Percentiles rank a stretch among this genome's conserved stretches.
Conservation (phyloP, 2,888 invertebrate genomes). For the Sepioteuthis lessoniana region DNA sequence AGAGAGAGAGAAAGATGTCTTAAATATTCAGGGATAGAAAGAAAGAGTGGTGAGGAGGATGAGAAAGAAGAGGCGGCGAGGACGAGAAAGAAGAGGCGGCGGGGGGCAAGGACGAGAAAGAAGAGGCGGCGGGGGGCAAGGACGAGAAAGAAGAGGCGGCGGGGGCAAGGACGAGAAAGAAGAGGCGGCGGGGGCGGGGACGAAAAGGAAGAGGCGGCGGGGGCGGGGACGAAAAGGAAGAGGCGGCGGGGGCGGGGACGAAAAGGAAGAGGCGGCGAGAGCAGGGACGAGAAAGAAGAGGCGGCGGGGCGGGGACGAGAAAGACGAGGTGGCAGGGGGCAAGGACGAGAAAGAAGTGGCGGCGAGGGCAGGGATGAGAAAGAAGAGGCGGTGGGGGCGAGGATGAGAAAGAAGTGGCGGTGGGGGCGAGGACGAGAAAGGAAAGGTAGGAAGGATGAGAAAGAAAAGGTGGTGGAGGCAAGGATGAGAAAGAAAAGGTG, state of each 20-base stretch:
- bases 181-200: background rate
- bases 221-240: background rate
- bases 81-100: background rate
- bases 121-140: background rate
- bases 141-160: background rate
- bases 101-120: background rate
- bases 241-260: too few species aligned
- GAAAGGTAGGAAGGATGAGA: background rate
- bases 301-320: too few species aligned
- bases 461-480: background rate
- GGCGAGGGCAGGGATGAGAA: too few species aligned
- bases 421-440: background rate
- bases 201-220: background rate
- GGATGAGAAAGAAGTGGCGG: background rate
- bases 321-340: too few species aligned
- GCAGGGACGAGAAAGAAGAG: too few species aligned
- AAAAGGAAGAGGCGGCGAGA: background rate
- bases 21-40: background rate
- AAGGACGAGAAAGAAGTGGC: rapidly evolving
- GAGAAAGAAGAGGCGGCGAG: background rate
- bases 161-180: background rate
- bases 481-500: background rate
- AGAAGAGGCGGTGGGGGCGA: background rate
- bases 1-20: background rate
- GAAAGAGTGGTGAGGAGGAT: background rate